Percentiles rank a stretch among this genome's conserved stretches.
Evolutionary conservation across 2,797 vertebrate genomes (phyloP).

Genomic region (Margarornis squamiger): DNA sequence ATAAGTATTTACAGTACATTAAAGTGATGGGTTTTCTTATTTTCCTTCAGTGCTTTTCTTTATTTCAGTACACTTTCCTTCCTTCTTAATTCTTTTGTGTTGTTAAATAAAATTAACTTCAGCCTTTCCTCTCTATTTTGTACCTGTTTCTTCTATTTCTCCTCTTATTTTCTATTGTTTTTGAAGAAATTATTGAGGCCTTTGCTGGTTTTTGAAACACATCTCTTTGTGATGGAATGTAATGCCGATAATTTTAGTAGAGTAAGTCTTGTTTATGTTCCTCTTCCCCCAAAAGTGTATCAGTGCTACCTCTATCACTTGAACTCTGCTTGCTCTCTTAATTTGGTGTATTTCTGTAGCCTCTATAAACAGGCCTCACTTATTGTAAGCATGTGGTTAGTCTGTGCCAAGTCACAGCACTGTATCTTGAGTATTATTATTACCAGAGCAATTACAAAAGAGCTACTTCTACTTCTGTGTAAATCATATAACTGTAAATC

Average conservation of each 20-base stretch:
- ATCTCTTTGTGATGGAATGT: neutral
- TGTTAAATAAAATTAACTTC: constrained; percentile 60
- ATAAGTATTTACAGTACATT: neutral
- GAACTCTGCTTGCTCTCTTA: neutral
- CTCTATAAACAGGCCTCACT: neutral
- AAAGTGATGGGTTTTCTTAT: constrained; percentile 21
- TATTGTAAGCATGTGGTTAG: neutral
- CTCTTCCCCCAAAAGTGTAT: neutral
- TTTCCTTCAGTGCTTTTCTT: constrained; percentile 29
- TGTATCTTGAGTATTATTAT: neutral
- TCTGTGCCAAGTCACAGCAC: neutral
- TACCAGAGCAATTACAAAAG: neutral
- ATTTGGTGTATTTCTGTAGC: neutral
- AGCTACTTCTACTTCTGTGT: neutral
- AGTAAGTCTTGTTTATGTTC: neutral
- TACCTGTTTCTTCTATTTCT: constrained; percentile 9
- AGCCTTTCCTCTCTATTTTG: constrained; percentile 34
- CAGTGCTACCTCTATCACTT: neutral
- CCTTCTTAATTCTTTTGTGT: constrained; percentile 24
- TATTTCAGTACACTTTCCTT: constrained; percentile 25
- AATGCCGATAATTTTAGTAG: neutral
- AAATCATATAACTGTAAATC: no score
- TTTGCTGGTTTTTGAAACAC: neutral
- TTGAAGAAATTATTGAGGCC: neutral
- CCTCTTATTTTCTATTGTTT: neutral